These are phyloP conservation scores for Neodontobutis hainanensis DNA, from an alignment of 2,113 vertebrate genomes.

Conservation along the genomic window DNA sequence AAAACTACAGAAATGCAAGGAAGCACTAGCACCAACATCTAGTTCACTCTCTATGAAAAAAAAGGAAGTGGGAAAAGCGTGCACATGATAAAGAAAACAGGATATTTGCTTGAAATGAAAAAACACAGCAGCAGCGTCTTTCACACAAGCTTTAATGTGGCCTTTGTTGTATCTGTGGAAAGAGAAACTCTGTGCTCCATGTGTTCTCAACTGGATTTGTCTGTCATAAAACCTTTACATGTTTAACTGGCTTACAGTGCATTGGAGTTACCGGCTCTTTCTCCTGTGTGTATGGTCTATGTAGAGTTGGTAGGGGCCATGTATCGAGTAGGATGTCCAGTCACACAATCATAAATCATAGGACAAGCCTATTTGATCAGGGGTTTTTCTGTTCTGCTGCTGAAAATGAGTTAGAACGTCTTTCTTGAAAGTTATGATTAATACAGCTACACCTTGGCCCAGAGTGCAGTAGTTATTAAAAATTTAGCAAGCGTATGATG, in stretches of 20 bases:
- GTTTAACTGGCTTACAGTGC: constrained; percentile 40
- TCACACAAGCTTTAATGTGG: constrained; percentile 36
- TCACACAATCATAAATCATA: neutral
- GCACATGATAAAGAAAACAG: constrained; percentile 76
- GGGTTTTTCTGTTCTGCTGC: too few relatives aligned
- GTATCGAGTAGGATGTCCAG: constrained; percentile 12
- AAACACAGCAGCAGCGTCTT: constrained; percentile 43
- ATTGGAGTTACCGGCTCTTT: constrained; percentile 12
- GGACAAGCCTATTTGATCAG: neutral
- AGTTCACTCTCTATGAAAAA: constrained; percentile 60
- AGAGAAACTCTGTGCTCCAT: constrained; percentile 21
- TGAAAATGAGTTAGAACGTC: too few relatives aligned
- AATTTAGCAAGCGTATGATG: too few relatives aligned
- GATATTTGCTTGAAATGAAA: constrained; percentile 64
- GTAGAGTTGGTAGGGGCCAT: constrained; percentile 45
- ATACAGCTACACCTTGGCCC: too few relatives aligned
- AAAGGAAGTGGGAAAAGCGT: constrained; percentile 64
- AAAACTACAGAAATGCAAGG: constrained; percentile 52
- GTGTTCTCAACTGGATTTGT: constrained; percentile 4
- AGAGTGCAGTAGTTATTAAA: too few relatives aligned
- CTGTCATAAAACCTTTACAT: constrained; percentile 53
- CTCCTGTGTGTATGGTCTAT: constrained; percentile 43
- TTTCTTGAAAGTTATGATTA: too few relatives aligned
- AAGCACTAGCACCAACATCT: constrained; percentile 56
- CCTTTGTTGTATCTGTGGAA: neutral